Base-by-base conservation (phyloP, 2,113 vertebrate species). In the Cryptotis parvus region DNA sequence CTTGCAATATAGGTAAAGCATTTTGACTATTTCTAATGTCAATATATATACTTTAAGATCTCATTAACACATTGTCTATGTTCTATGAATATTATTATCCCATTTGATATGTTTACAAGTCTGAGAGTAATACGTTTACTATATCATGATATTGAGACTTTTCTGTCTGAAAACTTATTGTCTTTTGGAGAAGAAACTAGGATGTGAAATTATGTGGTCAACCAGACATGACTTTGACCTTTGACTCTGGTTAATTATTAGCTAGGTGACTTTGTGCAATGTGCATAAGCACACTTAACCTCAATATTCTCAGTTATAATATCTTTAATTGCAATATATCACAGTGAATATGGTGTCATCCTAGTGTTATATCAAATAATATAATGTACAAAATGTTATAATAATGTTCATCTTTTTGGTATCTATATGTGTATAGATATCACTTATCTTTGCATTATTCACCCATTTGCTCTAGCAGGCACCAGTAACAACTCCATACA, bases 131-230 rank as follows among this genome's bases (percentile, higher is more conserved):
- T 24, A 10, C 0, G 33, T 16, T 29, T 35, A 26, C 29, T 12
- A 35, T 3, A 0, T 3, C 3, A 39, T 8, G 1, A 1, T 65
- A n/a, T 4, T 18, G 15, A 75, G 29, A 1, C 31, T 33, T 33
- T 43, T 89, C 33, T 37, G 39, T 49, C 35, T 75, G 37, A 79
- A 33, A 3, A 1, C 11, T 72, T n/a, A 2, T 9, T 37, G 5
- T 61, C 43, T 84, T 33, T 14, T 10, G 26, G 29, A 87, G 73
- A 76, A 26, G 41, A 26, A 29, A 18, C 4, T 31, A 10, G n/a
- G 0, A 37, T 4, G 11, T 4, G 22, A 83, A 72, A 61, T 61
- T 83, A 20, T 92, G 7, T 9, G 49, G 5, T 84, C 31, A 81
- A 31, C 3, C 18, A 58, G 15, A 31, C 9, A 31, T 78, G 45